Base-by-base conservation (phyloP, 2,113 vertebrate genomes). In the Pleuronectes platessa region DNA sequence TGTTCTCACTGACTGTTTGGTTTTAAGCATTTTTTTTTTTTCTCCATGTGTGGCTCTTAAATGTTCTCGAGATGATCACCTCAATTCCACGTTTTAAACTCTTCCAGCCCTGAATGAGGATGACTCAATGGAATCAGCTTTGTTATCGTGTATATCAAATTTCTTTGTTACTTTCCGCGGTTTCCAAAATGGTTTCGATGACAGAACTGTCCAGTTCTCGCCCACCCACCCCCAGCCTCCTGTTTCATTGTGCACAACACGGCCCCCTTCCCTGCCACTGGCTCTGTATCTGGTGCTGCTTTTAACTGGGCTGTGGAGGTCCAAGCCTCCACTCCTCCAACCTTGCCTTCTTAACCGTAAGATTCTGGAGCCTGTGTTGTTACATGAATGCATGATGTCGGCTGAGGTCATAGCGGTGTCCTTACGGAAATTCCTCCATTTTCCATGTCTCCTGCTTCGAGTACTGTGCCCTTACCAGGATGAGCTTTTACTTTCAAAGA, bases 281-380 rank as follows among this genome's bases (percentile, higher is more conserved):
- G 86, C 75, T 87, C 68, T 82, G 67, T 89, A 82, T 90, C 86
- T 94, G 90, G 89, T 92, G 89, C 92, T 94, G 89, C 89, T 93
- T 92, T 92, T 86, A 91, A 87, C 87, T 78, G 81, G 85, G 82
- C 83, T 76, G 86, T 86, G 89, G 82, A 89, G 78, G 74, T 90
- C 81, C 78, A 82, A 71, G 49, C 86, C 85, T 90, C 87, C 87
- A 76, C 82, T 88, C 68, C 74, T 83, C 85, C 71, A 87, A 84
- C 84, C 82, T 77, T 83, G 85, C 89, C 87, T 91, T 88, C 73
- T 85, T 71, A 75, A 90, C 85, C 90, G 84, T 79, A 75, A 78
- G 68, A 86, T 79, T 81, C 72, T 69, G 80, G 86, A 85, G 79
- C 71, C 81, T 65, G 66, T 51, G 84, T 86, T 84, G 77, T 91